Base-by-base conservation (phyloP, 2,888 invertebrate species). In the Ophraella communa region DNA sequence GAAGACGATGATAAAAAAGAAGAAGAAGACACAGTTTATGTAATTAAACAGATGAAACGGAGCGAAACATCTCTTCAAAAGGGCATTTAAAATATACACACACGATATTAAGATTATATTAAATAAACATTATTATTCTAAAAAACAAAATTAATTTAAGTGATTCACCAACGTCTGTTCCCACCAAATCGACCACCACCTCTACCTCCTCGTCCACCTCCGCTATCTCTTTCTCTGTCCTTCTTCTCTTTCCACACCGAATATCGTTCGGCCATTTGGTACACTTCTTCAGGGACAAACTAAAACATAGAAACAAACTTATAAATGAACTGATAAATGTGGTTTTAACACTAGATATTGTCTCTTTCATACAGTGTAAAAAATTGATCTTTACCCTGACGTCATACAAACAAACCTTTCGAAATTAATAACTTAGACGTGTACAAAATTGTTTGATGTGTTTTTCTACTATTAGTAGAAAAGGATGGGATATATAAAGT, bases 281-380 rank as follows among this genome's bases (percentile, higher is more conserved):
- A 83, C 42, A 96, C 80, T 73, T 93, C 91, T 10, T 88, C 85
- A 0, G 95, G 95, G 10, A 96, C 88, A 73, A 89, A 89, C 85
- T 95, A 71, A 21, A 68, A 69, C 44, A 23, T 10, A 54, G 10
- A 30, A 11, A 3, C 10, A 3, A 30, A 30, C 11, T 30, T 30
- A 30, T 30, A 30, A 8, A n/a, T n/a, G n/a, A n/a, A n/a, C n/a
- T n/a, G n/a, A n/a, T n/a, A n/a, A n/a, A n/a, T n/a, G n/a, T n/a
- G n/a, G n/a, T n/a, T n/a, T n/a, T n/a, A n/a, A n/a, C n/a, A n/a
- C n/a, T n/a, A n/a, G n/a, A n/a, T n/a, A n/a, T n/a, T n/a, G n/a
- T n/a, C n/a, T n/a, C n/a, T n/a, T n/a, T n/a, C n/a, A n/a, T n/a
- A n/a, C n/a, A n/a, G n/a, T 14, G 18, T 21, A 35, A 24, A 30